Conservation (phyloP, 2,113 vertebrate species). For the Dolichotis patagonum region DNA sequence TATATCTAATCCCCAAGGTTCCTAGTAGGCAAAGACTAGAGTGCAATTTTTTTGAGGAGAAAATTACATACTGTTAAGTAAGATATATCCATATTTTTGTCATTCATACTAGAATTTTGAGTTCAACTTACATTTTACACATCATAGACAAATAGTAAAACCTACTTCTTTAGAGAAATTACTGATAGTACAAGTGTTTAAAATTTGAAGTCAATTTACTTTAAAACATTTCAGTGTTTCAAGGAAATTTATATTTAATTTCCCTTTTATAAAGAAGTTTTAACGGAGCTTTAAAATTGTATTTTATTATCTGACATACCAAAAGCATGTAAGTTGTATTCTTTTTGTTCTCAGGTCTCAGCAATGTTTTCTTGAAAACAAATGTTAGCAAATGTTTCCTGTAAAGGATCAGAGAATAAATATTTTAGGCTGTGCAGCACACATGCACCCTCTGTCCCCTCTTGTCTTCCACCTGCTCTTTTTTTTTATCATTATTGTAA, state of each 20-base stretch:
- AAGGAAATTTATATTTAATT: constrained; percentile 4
- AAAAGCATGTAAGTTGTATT: background rate
- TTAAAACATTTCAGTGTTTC: constrained; percentile 61
- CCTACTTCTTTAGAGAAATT: constrained; percentile 61
- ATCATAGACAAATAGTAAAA: constrained; percentile 70
- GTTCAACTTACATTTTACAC: background rate
- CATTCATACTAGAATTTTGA: background rate
- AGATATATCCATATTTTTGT: background rate
- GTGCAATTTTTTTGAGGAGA: background rate
- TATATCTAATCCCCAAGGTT: background rate
- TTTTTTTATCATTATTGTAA: background rate
- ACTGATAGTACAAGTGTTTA: constrained; percentile 76
- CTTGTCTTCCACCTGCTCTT: background rate
- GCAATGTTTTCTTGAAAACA: background rate
- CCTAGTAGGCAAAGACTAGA: background rate
- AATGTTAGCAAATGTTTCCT: background rate
- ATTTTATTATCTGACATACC: background rate
- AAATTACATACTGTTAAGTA: background rate
- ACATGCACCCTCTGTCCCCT: background rate
- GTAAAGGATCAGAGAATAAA: background rate
- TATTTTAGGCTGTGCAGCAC: background rate
- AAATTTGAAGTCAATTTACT: constrained; percentile 70
- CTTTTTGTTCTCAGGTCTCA: background rate
- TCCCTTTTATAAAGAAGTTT: constrained; percentile 7
- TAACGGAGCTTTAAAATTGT: constrained; percentile 8